phyloP scores from a whole-genome alignment of 2,888 invertebrate species.

The Laothoe populi region DNA sequence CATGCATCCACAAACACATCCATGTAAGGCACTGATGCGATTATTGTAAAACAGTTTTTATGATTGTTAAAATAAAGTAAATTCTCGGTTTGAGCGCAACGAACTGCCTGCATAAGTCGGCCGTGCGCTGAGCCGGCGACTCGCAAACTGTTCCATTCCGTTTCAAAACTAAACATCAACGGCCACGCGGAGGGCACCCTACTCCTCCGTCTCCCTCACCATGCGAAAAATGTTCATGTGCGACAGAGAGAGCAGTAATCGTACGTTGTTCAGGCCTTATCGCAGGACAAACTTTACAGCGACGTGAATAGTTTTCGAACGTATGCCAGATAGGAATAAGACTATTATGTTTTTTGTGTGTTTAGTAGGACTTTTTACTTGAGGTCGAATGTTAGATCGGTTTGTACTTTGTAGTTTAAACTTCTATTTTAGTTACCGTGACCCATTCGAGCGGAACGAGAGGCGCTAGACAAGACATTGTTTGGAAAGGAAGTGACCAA shows the following conservation, averaged over 20 bases:
- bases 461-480: conserved; percentile 51
- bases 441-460: conserved; percentile 55
- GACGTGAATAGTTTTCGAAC: conserved; percentile 77
- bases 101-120: conserved; percentile 72
- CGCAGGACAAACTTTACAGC: conserved; percentile 79
- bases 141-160: conserved; percentile 81
- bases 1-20: conserved; percentile 81
- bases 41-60: conserved; percentile 64
- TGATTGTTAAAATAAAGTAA: conserved; percentile 60
- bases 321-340: conserved; percentile 76
- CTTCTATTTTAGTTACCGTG: conserved; percentile 70
- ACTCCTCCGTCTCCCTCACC: conserved; percentile 77
- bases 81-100: conserved; percentile 75
- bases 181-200: conserved; percentile 78
- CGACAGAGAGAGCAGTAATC: conserved; percentile 65
- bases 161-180: conserved; percentile 74
- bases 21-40: conserved; percentile 78
- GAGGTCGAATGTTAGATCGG: conserved; percentile 48
- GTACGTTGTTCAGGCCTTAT: conserved; percentile 68
- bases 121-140: conserved; percentile 81
- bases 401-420: conserved; percentile 62
- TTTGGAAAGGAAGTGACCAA: conserved; percentile 58
- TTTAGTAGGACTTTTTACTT: conserved; percentile 78
- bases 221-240: conserved; percentile 50
- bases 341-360: conserved; percentile 72